Percentiles rank a stretch among this genome's conserved stretches.
Evolutionary conservation across 1,140 invertebrate genomes (phyloP).

Genomic region (Heliconius himera): DNA sequence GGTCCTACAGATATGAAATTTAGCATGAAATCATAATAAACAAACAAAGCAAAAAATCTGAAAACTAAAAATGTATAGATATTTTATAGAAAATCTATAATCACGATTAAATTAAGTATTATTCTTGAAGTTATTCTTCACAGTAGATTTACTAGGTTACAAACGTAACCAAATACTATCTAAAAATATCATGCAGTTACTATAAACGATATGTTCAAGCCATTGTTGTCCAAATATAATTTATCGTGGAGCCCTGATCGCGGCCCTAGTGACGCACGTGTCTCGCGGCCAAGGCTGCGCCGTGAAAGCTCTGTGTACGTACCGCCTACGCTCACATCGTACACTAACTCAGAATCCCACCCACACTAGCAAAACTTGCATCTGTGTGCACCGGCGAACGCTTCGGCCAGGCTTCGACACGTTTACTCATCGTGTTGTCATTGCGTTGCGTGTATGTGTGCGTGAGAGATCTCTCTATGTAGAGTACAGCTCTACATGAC

Average conservation of each 20-base stretch:
- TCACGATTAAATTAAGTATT: background rate
- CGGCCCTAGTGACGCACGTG: slow-evolving; percentile 76
- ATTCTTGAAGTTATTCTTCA: background rate
- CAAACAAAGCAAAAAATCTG: too few species aligned
- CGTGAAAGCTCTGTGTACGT: slow-evolving; percentile 75
- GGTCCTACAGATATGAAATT: too few species aligned
- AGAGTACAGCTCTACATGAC: slow-evolving; percentile 42
- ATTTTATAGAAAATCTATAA: too few species aligned
- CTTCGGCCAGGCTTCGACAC: slow-evolving; percentile 46
- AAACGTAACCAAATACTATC: background rate
- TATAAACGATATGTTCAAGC: background rate
- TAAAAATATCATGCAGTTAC: background rate
- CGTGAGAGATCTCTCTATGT: slow-evolving; percentile 17
- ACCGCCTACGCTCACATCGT: slow-evolving; percentile 58
- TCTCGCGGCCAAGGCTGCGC: slow-evolving; percentile 77
- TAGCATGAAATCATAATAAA: too few species aligned
- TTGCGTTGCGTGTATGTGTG: slow-evolving; percentile 18
- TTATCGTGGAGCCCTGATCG: slow-evolving; percentile 27
- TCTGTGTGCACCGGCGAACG: slow-evolving; percentile 35
- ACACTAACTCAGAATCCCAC: slow-evolving; percentile 41
- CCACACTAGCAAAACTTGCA: slow-evolving; percentile 39
- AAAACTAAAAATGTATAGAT: too few species aligned
- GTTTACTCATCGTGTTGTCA: slow-evolving; percentile 50
- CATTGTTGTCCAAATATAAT: slow-evolving; percentile 20
- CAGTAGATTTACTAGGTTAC: background rate